These are phyloP conservation scores for Lepilemur ruficaudatus DNA, from an alignment of 2,797 vertebrate species.

Conservation along the genomic window DNA sequence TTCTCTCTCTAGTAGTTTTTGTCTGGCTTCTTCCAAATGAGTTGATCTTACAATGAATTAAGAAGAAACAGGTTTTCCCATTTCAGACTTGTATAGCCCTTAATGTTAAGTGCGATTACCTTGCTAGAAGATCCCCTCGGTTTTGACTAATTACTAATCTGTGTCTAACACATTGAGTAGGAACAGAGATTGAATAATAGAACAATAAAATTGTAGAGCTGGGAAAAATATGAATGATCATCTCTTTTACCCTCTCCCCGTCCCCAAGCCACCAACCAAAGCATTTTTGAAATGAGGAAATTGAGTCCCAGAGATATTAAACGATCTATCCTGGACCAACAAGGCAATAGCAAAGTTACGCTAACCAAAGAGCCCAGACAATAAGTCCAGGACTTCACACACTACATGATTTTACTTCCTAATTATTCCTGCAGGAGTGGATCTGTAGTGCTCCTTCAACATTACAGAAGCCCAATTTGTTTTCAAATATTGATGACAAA, in stretches of 20 bases:
- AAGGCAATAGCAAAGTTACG: constrained; percentile 26
- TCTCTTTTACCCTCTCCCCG: not conserved
- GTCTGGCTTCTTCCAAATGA: not conserved
- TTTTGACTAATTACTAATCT: constrained; percentile 46
- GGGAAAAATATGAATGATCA: constrained; percentile 28
- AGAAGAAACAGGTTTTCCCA: not conserved
- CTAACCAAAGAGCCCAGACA: not conserved
- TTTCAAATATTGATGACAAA: constrained; percentile 32
- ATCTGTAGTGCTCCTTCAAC: not conserved
- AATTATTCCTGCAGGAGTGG: not conserved
- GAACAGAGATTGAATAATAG: constrained; percentile 47
- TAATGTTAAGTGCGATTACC: not conserved
- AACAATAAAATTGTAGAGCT: constrained; percentile 49
- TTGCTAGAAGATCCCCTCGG: constrained; percentile 5
- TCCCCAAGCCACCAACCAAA: not conserved
- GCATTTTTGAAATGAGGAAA: constrained; percentile 30
- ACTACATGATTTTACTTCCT: constrained; percentile 15
- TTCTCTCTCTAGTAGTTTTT: constrained; percentile 26
- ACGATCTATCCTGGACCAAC: constrained; percentile 12
- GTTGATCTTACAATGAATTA: constrained; percentile 16
- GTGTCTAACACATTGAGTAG: constrained; percentile 11
- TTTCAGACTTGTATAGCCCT: constrained; percentile 23
- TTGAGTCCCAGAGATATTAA: constrained; percentile 23
- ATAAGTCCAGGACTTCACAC: not conserved
- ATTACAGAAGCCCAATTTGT: constrained; percentile 14